These are phyloP conservation scores for Poecilia latipinna DNA, from an alignment of 2,113 vertebrate species.

Conservation along the genomic window DNA sequence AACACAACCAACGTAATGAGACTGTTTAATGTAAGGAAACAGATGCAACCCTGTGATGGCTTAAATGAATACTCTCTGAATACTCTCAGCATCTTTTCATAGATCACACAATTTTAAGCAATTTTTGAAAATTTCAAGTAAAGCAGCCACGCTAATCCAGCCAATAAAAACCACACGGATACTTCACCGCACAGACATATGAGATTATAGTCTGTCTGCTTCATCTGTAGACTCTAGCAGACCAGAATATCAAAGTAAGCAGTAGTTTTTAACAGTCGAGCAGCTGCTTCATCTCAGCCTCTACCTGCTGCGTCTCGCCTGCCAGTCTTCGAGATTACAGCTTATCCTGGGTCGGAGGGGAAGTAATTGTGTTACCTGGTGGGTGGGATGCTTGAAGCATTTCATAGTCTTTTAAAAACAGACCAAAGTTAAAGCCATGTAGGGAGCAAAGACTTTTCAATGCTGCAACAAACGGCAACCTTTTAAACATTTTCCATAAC, in stretches of 20 bases:
- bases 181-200: background rate
- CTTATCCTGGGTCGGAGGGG: constrained; percentile 2
- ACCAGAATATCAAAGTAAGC: background rate
- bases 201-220: background rate
- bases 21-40: constrained; percentile 3
- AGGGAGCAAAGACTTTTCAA: background rate
- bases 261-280: background rate
- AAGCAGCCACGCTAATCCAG: background rate
- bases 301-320: constrained; percentile 15
- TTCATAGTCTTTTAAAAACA: background rate
- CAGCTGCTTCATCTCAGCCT: background rate
- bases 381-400: constrained; percentile 8
- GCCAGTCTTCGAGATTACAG: constrained; percentile 1
- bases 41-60: background rate
- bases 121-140: constrained; percentile 21
- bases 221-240: background rate
- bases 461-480: background rate
- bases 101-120: constrained; percentile 3
- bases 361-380: background rate
- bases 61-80: constrained; percentile 15
- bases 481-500: background rate
- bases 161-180: background rate
- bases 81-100: constrained; percentile 1
- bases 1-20: constrained; percentile 18
- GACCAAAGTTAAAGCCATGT: constrained; percentile 1